These are phyloP conservation scores for Pelochelys cantorii DNA, from an alignment of 2,797 vertebrate genomes.

Conservation along the genomic window DNA sequence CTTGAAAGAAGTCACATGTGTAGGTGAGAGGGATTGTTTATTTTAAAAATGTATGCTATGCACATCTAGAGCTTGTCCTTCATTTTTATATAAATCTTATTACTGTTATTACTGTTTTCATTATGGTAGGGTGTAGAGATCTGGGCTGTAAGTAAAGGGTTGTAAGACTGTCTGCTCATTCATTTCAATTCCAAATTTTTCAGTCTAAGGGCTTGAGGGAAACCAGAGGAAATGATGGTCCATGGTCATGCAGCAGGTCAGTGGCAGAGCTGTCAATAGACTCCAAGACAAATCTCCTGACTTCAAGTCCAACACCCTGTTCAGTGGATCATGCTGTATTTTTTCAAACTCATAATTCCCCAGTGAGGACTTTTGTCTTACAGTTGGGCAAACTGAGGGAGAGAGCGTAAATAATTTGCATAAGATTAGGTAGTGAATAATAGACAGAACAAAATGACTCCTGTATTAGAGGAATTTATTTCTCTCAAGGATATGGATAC, in stretches of 20 bases:
- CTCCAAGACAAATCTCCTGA: background rate
- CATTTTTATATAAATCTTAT: background rate
- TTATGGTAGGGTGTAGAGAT: accelerated
- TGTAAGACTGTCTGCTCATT: no score
- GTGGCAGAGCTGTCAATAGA: conserved; percentile 5
- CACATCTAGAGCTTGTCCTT: background rate
- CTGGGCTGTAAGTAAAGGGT: background rate
- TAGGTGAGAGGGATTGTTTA: background rate
- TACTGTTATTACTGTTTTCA: accelerated
- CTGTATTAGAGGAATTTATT: no score
- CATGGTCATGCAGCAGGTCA: background rate
- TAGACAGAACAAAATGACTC: background rate
- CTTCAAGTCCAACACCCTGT: background rate
- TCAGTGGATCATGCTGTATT: background rate
- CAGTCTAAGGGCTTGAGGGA: background rate
- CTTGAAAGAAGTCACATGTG: background rate
- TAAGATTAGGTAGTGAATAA: background rate
- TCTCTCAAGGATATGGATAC: no score
- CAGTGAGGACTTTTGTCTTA: background rate
- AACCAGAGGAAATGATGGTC: background rate
- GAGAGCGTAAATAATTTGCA: background rate
- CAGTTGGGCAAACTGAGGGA: background rate
- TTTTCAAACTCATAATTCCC: background rate
- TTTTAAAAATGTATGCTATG: background rate
- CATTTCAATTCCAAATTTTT: no score